These are phyloP conservation scores for Eucidaris tribuloides DNA, from an alignment of 35 echinoderm and acorn worm species.

Conservation along the genomic window DNA sequence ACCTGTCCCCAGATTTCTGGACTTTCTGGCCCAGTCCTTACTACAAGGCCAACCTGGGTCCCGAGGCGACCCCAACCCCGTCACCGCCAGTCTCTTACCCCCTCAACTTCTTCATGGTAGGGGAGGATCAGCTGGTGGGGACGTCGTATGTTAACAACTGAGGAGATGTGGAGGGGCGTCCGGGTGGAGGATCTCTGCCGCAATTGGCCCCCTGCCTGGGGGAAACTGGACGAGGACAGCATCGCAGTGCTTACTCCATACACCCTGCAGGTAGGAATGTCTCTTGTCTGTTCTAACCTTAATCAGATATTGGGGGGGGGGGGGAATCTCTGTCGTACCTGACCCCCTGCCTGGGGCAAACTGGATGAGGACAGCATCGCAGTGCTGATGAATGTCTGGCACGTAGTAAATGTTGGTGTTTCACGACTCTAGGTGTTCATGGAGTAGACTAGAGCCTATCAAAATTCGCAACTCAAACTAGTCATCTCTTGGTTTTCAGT, in stretches of 20 bases:
- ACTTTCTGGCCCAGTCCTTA: constrained; percentile 46
- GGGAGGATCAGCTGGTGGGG: constrained; percentile 47
- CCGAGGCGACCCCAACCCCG: background rate
- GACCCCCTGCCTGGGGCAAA: constrained; percentile 61
- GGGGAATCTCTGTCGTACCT: no score
- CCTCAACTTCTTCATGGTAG: constrained; percentile 61
- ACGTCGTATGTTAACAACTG: constrained; percentile 68
- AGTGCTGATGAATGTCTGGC: no score
- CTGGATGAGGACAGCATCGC: constrained; percentile 23
- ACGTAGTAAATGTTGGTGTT: no score
- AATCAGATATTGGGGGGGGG: no score
- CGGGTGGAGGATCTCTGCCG: constrained; percentile 46
- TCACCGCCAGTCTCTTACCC: constrained; percentile 49
- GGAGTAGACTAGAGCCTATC: no score
- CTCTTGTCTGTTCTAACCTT: no score
- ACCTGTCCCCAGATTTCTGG: constrained; percentile 58
- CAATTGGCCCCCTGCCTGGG: constrained; percentile 77
- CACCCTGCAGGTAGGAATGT: constrained; percentile 64
- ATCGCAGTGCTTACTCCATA: constrained; percentile 75
- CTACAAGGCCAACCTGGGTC: constrained; percentile 40
- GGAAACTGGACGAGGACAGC: constrained; percentile 9
- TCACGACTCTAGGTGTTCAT: no score
- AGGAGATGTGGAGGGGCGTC: constrained; percentile 53
- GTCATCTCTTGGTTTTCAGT: no score
- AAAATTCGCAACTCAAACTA: no score